These are phyloP conservation scores for Polia nebulosa DNA, from an alignment of 2,888 invertebrate genomes.

Conservation along the genomic window DNA sequence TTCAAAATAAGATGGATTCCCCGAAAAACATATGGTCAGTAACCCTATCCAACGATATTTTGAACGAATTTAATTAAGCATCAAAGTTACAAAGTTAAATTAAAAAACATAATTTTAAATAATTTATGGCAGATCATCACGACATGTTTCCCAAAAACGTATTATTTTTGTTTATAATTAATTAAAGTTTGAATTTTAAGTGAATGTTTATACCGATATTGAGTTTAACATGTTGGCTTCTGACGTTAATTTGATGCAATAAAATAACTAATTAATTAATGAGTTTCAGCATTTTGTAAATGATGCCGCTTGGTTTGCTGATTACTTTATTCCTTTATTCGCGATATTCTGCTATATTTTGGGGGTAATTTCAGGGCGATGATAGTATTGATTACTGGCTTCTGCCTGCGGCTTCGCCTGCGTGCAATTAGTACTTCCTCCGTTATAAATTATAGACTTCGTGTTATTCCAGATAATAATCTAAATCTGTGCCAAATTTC, in stretches of 20 bases:
- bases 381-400: neutral
- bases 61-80: constrained; percentile 65
- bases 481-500: too few species aligned
- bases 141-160: constrained; percentile 54
- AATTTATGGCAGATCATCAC: constrained; percentile 66
- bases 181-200: constrained; percentile 62
- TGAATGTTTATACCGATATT: constrained; percentile 39
- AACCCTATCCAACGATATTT: constrained; percentile 58
- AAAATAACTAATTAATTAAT: constrained; percentile 57
- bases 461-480: too few species aligned
- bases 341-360: neutral
- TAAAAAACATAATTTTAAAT: constrained; percentile 67
- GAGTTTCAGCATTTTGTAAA: constrained; percentile 29
- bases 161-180: constrained; percentile 59
- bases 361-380: neutral
- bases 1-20: constrained; percentile 52
- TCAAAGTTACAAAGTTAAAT: constrained; percentile 54
- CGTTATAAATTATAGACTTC: too few species aligned
- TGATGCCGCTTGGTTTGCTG: constrained; percentile 26
- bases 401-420: too few species aligned
- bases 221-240: constrained; percentile 26
- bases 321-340: constrained; percentile 19
- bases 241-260: constrained; percentile 65
- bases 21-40: constrained; percentile 61
- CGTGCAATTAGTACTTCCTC: too few species aligned